phyloP scores from a whole-genome alignment of 2,888 invertebrate species.

The Adineta ricciae region DNA sequence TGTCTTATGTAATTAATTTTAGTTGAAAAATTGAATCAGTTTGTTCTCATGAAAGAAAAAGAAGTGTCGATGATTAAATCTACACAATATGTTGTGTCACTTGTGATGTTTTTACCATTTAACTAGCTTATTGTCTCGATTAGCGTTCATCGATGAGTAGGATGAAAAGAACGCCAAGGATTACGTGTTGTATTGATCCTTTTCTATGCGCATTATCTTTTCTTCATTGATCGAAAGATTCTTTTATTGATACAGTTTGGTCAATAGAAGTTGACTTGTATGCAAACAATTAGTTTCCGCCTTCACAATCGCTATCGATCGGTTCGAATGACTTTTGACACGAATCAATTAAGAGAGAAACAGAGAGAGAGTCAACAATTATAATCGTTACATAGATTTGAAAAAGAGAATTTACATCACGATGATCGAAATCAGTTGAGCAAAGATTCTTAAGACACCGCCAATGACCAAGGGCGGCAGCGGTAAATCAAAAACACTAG shows the following conservation, averaged over 20 bases:
- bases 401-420: background rate
- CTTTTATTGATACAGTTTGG: conserved; percentile 3
- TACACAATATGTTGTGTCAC: background rate
- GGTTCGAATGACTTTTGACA: background rate
- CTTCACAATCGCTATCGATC: conserved; percentile 1
- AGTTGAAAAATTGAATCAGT: too few relatives aligned
- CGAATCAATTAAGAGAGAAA: conserved; percentile 10
- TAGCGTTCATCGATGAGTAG: background rate
- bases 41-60: too few relatives aligned
- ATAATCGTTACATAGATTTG: background rate
- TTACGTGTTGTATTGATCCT: background rate
- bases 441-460: background rate
- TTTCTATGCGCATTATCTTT: background rate
- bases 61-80: background rate
- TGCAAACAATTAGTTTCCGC: conserved; percentile 14
- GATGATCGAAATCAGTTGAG: conserved; percentile 2
- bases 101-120: background rate
- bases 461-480: conserved; percentile 19
- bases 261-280: background rate
- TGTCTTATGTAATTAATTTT: too few relatives aligned
- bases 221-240: background rate
- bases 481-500: background rate
- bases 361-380: background rate
- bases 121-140: background rate
- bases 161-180: conserved; percentile 7